These are phyloP conservation scores for Podarcis siculus DNA, from an alignment of 2,797 vertebrate species.

Conservation along the genomic window DNA sequence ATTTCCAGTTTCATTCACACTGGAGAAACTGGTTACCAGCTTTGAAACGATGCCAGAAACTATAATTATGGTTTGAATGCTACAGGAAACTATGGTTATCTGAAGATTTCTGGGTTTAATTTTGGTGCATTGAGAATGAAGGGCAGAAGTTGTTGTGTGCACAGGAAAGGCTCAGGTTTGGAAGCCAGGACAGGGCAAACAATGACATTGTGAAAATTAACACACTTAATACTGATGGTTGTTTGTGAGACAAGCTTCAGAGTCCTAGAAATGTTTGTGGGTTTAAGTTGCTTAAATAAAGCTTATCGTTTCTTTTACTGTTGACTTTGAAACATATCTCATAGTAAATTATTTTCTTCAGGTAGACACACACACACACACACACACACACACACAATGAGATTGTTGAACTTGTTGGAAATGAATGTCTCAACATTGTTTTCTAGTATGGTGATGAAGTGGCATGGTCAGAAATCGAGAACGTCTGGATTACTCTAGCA, in stretches of 20 bases:
- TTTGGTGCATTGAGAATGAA: neutral
- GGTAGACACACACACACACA: too few relatives aligned
- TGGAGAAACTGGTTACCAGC: neutral
- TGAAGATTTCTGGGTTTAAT: neutral
- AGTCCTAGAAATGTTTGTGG: neutral
- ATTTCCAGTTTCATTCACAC: neutral
- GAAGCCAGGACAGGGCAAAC: neutral
- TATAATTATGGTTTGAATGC: neutral
- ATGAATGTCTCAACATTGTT: constrained; percentile 47
- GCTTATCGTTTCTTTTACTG: neutral
- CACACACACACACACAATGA: too few relatives aligned
- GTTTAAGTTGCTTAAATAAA: neutral
- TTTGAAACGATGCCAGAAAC: too few relatives aligned
- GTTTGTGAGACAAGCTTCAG: neutral
- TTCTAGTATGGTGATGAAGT: constrained; percentile 96
- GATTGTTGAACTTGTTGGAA: constrained; percentile 42
- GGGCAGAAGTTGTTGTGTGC: neutral
- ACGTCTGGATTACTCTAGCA: constrained; percentile 97
- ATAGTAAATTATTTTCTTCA: neutral
- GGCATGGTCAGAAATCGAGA: constrained; percentile 98
- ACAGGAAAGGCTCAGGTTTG: neutral
- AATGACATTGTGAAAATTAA: neutral
- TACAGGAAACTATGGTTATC: neutral
- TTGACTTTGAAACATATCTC: neutral
- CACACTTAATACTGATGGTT: neutral